Conservation (phyloP, 2,113 vertebrate genomes). For the Myxocyprinus asiaticus region DNA sequence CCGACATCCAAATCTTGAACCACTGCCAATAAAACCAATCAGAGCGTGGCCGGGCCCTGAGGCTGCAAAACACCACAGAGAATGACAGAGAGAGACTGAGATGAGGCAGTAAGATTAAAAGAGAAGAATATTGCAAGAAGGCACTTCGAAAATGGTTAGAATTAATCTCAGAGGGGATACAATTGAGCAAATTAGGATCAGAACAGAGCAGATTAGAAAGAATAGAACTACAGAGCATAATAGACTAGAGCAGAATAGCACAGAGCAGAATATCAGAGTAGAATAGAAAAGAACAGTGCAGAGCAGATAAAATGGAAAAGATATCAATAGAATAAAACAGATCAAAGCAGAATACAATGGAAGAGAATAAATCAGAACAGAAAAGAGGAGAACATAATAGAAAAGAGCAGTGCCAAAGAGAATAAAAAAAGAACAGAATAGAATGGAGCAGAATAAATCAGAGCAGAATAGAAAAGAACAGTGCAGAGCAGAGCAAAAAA, state of each 20-base stretch:
- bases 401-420: no score
- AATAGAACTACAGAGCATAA: not conserved
- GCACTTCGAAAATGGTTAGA: not conserved
- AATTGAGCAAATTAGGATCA: constrained; percentile 6
- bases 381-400: no score
- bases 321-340: no score
- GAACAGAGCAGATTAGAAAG: not conserved
- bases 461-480: no score
- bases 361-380: no score
- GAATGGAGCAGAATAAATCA: no score
- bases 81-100: not conserved
- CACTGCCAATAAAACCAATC: constrained; percentile 68
- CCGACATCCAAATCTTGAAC: constrained; percentile 58
- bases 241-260: not conserved
- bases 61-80: constrained; percentile 29
- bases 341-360: no score
- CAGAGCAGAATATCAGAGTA: not conserved
- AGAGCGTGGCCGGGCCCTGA: constrained; percentile 59
- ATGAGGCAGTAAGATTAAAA: constrained; percentile 42
- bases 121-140: constrained; percentile 9
- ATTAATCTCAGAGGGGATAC: not conserved
- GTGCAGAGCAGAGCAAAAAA: no score
- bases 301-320: not conserved
- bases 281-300: constrained; percentile 35
- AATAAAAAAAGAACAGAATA: no score